A percentile compares a stretch with the other conserved stretches of the same genome.
These are phyloP conservation scores for Sebastes miniatus DNA, from an alignment of 2,797 vertebrate genomes.

Conservation along the genomic window DNA sequence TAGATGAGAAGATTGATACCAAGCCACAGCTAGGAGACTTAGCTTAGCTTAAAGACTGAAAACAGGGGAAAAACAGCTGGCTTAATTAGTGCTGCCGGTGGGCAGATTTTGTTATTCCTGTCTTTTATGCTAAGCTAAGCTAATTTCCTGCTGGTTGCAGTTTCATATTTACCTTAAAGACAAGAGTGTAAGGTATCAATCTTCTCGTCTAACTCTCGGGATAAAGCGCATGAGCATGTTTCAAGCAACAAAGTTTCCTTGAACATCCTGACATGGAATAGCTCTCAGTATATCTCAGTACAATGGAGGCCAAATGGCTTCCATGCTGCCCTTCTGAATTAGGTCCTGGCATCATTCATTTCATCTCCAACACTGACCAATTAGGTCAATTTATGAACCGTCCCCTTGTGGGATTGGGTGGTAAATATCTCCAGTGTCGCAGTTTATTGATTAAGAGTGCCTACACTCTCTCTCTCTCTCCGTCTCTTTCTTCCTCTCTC, in stretches of 20 bases:
- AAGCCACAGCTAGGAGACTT: background rate
- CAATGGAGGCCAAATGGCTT: conserved; percentile 5
- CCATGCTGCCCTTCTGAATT: conserved; percentile 30
- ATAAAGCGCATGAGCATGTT: background rate
- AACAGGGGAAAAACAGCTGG: background rate
- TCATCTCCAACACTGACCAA: conserved; percentile 69
- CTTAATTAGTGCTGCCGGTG: background rate
- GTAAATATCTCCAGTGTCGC: conserved; percentile 74
- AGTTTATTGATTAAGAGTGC: conserved; percentile 78
- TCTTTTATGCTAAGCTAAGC: background rate
- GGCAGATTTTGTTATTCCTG: background rate
- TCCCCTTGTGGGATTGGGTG: conserved; percentile 62
- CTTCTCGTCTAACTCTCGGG: background rate
- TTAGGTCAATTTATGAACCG: conserved; percentile 76
- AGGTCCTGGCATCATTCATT: conserved; percentile 56
- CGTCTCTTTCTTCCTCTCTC: conserved; percentile 56
- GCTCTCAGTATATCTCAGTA: background rate
- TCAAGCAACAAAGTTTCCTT: background rate
- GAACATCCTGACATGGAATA: background rate
- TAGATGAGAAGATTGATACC: background rate
- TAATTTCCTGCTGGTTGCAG: background rate
- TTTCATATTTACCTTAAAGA: background rate
- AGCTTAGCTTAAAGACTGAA: rapidly evolving
- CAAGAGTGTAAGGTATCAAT: background rate
- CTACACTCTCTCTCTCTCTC: conserved; percentile 36